These are phyloP conservation scores for Empidonax alnorum DNA, from an alignment of 2,113 vertebrate species.

Conservation along the genomic window DNA sequence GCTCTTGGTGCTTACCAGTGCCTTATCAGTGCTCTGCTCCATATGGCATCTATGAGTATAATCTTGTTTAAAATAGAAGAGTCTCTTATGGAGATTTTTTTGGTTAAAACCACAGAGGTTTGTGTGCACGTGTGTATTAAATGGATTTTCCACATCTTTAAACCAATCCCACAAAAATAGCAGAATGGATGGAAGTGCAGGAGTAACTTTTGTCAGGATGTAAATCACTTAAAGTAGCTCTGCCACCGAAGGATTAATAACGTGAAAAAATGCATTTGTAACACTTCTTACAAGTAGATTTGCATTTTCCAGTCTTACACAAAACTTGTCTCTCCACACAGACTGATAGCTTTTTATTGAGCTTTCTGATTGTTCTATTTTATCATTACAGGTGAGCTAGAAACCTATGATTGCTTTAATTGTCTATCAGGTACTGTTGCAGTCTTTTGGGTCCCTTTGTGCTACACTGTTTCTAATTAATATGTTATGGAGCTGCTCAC, in stretches of 20 bases:
- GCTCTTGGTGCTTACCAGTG: neutral
- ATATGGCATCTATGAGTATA: neutral
- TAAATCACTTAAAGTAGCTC: neutral
- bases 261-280: neutral
- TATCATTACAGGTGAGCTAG: neutral
- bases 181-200: neutral
- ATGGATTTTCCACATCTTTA: neutral
- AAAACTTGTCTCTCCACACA: neutral
- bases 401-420: slow-evolving; percentile 18
- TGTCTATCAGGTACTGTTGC: neutral
- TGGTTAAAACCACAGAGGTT: neutral
- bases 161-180: neutral
- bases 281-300: neutral
- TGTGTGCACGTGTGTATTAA: neutral
- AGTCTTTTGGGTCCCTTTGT: neutral
- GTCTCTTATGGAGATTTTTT: neutral
- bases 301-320: neutral
- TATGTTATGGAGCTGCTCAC: neutral
- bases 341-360: slow-evolving; percentile 26
- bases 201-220: neutral
- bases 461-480: slow-evolving; percentile 8
- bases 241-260: neutral
- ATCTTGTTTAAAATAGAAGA: neutral
- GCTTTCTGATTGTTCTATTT: slow-evolving; percentile 36
- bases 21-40: neutral